Evolutionary conservation across 37 sponge, comb jelly and placozoan species (phyloP).

Genomic region (Haliclona indistincta): DNA sequence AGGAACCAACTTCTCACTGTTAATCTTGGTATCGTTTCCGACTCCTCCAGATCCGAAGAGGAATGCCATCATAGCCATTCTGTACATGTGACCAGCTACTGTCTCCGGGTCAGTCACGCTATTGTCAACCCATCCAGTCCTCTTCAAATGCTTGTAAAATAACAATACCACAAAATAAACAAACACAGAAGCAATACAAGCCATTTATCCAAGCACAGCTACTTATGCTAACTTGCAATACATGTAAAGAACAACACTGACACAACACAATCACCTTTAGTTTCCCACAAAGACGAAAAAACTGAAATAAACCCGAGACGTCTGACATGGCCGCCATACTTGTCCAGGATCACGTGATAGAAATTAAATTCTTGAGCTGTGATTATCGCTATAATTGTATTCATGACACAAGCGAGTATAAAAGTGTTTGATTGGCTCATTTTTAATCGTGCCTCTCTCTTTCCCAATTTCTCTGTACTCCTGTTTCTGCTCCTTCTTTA

Average conservation of each 20-base stretch:
- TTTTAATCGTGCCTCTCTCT: not conserved
- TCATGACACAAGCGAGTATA: too few species aligned
- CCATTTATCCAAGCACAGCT: too few species aligned
- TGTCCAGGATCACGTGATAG: too few species aligned
- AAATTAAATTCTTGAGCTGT: too few species aligned
- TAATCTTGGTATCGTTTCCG: not conserved
- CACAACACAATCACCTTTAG: too few species aligned
- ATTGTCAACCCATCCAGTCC: slow-evolving; percentile 88
- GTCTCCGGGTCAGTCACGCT: slow-evolving; percentile 78
- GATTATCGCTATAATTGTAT: too few species aligned
- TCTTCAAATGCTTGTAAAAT: slow-evolving; percentile 60
- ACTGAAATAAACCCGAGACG: slow-evolving; percentile 35
- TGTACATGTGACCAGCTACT: slow-evolving; percentile 94
- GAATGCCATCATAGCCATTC: slow-evolving; percentile 91
- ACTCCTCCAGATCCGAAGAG: slow-evolving; percentile 45
- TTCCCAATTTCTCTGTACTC: slow-evolving; percentile 14
- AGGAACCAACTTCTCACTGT: slow-evolving; percentile 67
- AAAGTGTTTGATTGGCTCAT: too few species aligned
- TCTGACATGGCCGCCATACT: slow-evolving; percentile 7
- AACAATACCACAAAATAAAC: not conserved
- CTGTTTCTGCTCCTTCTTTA: not conserved
- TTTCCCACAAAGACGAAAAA: slow-evolving; percentile 76
- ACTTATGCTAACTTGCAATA: too few species aligned
- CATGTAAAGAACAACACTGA: too few species aligned
- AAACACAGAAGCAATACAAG: not conserved